A percentile compares a stretch with the other conserved stretches of the same genome.
phyloP scores from a whole-genome alignment of 2,888 invertebrate species.

The Xanthia togata region DNA sequence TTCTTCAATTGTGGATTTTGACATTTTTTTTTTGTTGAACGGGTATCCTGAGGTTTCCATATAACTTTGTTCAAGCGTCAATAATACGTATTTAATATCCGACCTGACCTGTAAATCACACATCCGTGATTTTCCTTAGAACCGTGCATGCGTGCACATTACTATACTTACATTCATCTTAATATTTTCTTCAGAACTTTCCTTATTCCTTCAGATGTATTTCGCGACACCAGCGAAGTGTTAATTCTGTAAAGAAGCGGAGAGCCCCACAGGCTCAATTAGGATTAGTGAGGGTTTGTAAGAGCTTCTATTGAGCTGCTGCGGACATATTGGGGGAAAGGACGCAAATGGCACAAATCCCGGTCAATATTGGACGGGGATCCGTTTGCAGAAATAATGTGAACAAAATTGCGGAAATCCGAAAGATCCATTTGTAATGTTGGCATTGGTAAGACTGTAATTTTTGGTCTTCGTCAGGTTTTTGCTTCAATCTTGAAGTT shows the following conservation, averaged over 20 bases:
- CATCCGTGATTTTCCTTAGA: background rate
- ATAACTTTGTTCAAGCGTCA: background rate
- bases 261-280: constrained; percentile 48
- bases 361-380: constrained; percentile 50
- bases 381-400: constrained; percentile 45
- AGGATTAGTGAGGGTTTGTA: constrained; percentile 59
- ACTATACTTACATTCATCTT: background rate
- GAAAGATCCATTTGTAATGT: constrained; percentile 22
- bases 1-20: background rate
- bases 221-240: constrained; percentile 35
- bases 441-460: constrained; percentile 9
- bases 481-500: background rate
- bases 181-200: constrained; percentile 20
- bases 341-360: constrained; percentile 58
- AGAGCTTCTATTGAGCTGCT: constrained; percentile 50
- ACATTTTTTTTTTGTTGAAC: background rate
- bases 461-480: background rate
- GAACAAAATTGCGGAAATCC: constrained; percentile 37
- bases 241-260: constrained; percentile 56
- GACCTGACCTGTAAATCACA: background rate
- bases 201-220: constrained; percentile 11
- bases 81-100: background rate
- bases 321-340: constrained; percentile 42
- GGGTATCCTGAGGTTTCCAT: background rate
- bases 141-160: background rate